Evolutionary conservation across 2,888 invertebrate genomes (phyloP).

Genomic region (Falcaria lacertinaria): DNA sequence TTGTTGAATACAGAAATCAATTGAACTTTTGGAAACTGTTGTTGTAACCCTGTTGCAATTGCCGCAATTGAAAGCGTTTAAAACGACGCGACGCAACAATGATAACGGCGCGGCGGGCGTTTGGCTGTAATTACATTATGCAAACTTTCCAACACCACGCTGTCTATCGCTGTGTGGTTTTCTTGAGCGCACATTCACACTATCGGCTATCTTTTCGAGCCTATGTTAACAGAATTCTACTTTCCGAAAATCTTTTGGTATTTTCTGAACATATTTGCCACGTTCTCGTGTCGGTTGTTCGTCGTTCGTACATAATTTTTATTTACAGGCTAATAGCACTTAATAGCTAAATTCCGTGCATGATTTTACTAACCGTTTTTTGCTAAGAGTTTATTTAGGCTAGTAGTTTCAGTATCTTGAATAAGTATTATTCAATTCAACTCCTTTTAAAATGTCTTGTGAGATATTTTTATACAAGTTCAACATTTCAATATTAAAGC

Average conservation of each 20-base stretch:
- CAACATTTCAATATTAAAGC: too few relatives aligned
- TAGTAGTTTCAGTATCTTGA: too few relatives aligned
- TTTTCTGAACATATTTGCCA: slow-evolving; percentile 5
- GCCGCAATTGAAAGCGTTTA: not conserved
- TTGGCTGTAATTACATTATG: slow-evolving; percentile 23
- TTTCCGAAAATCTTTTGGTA: slow-evolving; percentile 4
- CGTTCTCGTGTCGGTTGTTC: slow-evolving; percentile 4
- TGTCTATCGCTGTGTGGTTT: slow-evolving; percentile 44
- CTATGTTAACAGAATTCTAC: slow-evolving; percentile 21
- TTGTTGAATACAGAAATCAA: not conserved
- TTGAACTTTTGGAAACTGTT: not conserved
- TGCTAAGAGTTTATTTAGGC: too few relatives aligned
- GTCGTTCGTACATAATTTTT: too few relatives aligned
- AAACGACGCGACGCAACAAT: slow-evolving; percentile 12
- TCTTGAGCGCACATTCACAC: slow-evolving; percentile 32
- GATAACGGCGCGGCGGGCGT: slow-evolving; percentile 8
- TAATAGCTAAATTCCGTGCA: too few relatives aligned
- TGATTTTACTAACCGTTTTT: too few relatives aligned
- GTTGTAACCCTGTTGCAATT: not conserved
- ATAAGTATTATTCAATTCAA: too few relatives aligned
- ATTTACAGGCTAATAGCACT: too few relatives aligned
- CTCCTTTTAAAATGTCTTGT: too few relatives aligned
- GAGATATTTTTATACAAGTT: too few relatives aligned
- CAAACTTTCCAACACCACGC: slow-evolving; percentile 34
- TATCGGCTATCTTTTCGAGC: slow-evolving; percentile 30